Conservation (phyloP, 2,888 invertebrate genomes). For the Meganola albula region DNA sequence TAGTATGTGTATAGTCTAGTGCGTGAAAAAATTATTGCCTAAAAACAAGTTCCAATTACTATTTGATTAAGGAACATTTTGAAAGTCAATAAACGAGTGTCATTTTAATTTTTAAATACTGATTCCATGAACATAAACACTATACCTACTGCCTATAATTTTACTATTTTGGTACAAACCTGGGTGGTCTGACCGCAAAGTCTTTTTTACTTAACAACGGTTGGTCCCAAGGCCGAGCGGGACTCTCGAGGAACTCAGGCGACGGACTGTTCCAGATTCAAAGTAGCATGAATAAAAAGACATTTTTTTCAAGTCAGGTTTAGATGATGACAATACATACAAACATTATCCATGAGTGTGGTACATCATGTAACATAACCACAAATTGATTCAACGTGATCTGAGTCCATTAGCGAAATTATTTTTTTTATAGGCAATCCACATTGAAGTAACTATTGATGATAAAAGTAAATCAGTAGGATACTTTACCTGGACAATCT, state of each 20-base stretch:
- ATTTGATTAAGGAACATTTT: too few relatives aligned
- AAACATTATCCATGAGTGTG: background rate
- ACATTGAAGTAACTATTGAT: too few relatives aligned
- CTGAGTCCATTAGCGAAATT: background rate
- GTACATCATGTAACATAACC: too few relatives aligned
- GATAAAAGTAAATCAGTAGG: background rate
- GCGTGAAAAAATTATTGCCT: too few relatives aligned
- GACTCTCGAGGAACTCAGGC: conserved; percentile 75
- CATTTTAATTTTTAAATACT: too few relatives aligned
- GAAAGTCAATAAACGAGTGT: too few relatives aligned
- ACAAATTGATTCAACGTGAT: too few relatives aligned
- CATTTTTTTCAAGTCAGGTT: background rate
- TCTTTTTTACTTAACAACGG: conserved; percentile 61
- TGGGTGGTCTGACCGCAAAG: conserved; percentile 41
- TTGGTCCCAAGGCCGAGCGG: conserved; percentile 78
- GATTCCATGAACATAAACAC: too few relatives aligned
- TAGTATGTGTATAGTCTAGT: too few relatives aligned
- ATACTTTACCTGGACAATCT: conserved; percentile 55
- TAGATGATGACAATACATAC: background rate
- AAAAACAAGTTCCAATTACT: too few relatives aligned
- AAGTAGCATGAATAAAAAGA: conserved; percentile 24
- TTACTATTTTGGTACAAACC: too few relatives aligned
- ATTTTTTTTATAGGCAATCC: conserved; percentile 7
- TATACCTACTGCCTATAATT: too few relatives aligned
- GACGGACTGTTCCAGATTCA: conserved; percentile 54